These are phyloP conservation scores for Hylia prasina DNA, from an alignment of 2,113 vertebrate genomes.

Conservation along the genomic window DNA sequence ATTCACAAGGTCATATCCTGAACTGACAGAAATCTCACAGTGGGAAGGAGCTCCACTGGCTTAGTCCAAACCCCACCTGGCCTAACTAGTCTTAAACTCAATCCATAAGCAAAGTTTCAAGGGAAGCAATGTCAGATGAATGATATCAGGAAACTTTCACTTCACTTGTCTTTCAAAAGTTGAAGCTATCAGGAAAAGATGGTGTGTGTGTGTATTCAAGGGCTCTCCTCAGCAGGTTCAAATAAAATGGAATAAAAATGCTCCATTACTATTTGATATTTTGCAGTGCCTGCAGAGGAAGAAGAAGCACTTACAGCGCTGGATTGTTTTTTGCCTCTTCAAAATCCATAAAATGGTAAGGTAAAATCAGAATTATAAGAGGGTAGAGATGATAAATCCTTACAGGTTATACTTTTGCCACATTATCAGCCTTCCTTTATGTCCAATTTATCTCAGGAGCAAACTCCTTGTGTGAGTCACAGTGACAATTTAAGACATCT, in stretches of 20 bases:
- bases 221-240: neutral
- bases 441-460: neutral
- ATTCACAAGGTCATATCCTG: neutral
- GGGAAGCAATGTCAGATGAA: neutral
- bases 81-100: neutral
- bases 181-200: neutral
- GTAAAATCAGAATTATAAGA: neutral
- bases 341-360: neutral
- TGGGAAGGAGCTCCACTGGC: neutral
- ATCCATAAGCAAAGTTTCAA: neutral
- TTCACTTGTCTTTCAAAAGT: neutral
- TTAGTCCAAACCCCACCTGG: neutral
- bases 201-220: neutral
- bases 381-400: neutral
- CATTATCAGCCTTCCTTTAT: neutral
- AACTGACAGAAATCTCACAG: neutral
- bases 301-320: neutral
- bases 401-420: neutral
- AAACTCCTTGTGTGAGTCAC: neutral
- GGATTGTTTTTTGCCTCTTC: neutral
- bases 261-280: neutral
- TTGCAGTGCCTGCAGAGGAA: neutral
- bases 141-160: neutral
- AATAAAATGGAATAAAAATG: neutral
- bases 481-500: neutral